Evolutionary conservation across 2,797 vertebrate species (phyloP).

Genomic region (Limosa lapponica): DNA sequence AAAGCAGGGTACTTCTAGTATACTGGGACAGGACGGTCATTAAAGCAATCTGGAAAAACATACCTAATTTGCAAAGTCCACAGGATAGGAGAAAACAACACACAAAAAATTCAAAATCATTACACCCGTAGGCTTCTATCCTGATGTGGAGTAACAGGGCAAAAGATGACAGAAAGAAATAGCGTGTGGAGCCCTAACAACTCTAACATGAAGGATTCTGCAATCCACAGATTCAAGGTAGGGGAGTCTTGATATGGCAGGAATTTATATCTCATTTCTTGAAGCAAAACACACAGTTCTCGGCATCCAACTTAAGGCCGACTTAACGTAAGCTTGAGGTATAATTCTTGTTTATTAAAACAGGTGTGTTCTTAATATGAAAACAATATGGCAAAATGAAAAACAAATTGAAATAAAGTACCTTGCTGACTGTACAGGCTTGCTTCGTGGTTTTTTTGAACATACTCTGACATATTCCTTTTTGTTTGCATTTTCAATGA

Average conservation of each 20-base stretch:
- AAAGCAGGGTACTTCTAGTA: background rate
- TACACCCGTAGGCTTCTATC: background rate
- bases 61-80: background rate
- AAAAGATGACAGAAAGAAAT: background rate
- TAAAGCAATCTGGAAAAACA: background rate
- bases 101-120: background rate
- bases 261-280: background rate
- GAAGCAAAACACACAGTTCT: background rate
- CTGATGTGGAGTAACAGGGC: background rate
- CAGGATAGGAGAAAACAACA: background rate
- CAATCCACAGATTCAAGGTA: background rate
- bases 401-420: constrained; percentile 72
- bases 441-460: constrained; percentile 93
- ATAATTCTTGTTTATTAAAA: background rate
- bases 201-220: background rate
- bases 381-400: background rate
- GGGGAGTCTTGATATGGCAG: background rate
- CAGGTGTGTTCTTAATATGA: background rate
- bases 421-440: constrained; percentile 91
- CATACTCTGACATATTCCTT: constrained; percentile 97
- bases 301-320: background rate
- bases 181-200: background rate
- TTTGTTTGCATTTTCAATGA: constrained; percentile 98
- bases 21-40: background rate
- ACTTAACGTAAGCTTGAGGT: background rate